Conservation (phyloP, 2,797 vertebrate species). For the Echeneis naucrates region DNA sequence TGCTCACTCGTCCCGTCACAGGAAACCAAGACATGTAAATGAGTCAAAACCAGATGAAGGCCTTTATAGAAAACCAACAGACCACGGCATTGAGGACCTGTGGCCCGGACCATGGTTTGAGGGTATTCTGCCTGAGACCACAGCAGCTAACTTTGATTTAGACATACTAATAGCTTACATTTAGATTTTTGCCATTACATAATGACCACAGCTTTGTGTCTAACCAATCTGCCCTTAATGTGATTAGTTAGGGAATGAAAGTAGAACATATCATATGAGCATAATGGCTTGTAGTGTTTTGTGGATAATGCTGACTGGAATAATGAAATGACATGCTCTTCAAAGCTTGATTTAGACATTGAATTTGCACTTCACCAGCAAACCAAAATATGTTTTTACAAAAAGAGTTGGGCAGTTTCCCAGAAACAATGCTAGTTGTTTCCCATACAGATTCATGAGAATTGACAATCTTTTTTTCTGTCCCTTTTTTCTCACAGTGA, state of each 20-base stretch:
- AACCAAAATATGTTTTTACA: constrained; percentile 56
- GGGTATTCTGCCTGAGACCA: constrained; percentile 57
- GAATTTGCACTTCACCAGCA: constrained; percentile 26
- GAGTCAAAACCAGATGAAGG: constrained; percentile 50
- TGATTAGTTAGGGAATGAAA: constrained; percentile 43
- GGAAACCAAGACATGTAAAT: constrained; percentile 44
- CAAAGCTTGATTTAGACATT: constrained; percentile 29
- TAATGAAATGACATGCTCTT: constrained; percentile 46
- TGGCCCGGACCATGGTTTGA: constrained; percentile 60
- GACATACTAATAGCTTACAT: constrained; percentile 36
- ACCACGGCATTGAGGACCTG: constrained; percentile 52
- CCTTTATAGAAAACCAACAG: constrained; percentile 45
- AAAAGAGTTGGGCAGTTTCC: constrained; percentile 64
- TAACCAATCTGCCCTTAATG: constrained; percentile 60
- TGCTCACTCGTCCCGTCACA: background rate
- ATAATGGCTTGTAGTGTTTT: constrained; percentile 30
- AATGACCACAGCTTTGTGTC: constrained; percentile 59
- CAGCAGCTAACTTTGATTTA: constrained; percentile 59
- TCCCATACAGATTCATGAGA: constrained; percentile 86
- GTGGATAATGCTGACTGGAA: constrained; percentile 12
- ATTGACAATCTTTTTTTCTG: constrained; percentile 65
- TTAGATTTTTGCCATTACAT: constrained; percentile 48
- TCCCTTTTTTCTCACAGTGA: constrained; percentile 80
- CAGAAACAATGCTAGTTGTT: constrained; percentile 73
- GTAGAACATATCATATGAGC: constrained; percentile 26